Conservation (phyloP, 2,797 vertebrate species). For the Bradypodion pumilum region DNA sequence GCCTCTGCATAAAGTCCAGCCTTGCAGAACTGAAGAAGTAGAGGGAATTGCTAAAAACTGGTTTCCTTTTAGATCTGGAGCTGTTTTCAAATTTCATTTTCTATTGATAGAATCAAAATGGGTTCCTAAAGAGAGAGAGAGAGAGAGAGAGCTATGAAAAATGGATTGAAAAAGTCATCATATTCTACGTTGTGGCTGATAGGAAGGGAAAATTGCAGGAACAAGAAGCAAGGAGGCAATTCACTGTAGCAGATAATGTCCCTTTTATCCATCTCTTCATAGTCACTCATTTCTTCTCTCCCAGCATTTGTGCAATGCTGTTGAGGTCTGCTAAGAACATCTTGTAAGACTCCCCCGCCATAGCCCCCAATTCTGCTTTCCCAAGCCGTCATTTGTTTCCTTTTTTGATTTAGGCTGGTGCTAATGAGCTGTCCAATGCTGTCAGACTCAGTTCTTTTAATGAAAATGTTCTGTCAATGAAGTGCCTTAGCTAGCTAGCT, state of each 20-base stretch:
- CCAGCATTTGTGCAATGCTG: neutral
- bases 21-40: neutral
- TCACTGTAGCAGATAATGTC: neutral
- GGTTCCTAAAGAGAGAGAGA: slow-evolving; percentile 8
- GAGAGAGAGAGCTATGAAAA: slow-evolving; percentile 22
- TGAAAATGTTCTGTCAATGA: slow-evolving; percentile 11
- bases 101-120: slow-evolving; percentile 35
- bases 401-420: neutral
- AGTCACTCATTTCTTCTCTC: slow-evolving; percentile 15
- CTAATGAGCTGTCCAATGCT: neutral
- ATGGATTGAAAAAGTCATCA: slow-evolving; percentile 11
- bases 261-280: neutral
- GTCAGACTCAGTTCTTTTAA: neutral
- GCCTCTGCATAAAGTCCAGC: slow-evolving; percentile 11
- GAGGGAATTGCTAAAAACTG: neutral
- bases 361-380: no score
- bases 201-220: slow-evolving; percentile 6
- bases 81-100: slow-evolving; percentile 35
- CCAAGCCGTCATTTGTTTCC: neutral
- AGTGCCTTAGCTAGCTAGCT: neutral
- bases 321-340: neutral
- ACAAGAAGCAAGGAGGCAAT: neutral
- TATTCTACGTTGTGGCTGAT: slow-evolving; percentile 7
- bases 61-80: slow-evolving; percentile 17
- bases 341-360: neutral